Conservation (phyloP, 2,888 invertebrate species). For the Nematopogon swammerdamellus region DNA sequence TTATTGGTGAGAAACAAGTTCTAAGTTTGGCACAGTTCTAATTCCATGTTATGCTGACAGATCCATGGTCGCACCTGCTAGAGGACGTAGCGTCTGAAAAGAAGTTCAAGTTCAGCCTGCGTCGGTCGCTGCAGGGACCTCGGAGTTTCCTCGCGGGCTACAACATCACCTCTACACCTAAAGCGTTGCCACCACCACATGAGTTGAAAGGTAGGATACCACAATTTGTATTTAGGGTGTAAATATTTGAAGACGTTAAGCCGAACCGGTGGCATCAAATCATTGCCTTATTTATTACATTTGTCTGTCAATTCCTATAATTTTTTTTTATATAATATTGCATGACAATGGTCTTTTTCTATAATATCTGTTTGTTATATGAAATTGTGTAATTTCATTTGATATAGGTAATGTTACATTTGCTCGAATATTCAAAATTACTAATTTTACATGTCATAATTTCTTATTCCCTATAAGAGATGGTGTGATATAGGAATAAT, state of each 20-base stretch:
- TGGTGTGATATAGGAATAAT: too few species aligned
- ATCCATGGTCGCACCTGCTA: constrained; percentile 55
- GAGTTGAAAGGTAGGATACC: constrained; percentile 49
- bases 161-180: constrained; percentile 34
- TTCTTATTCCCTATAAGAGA: too few species aligned
- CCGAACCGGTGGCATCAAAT: background rate
- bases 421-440: too few species aligned
- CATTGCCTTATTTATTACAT: background rate
- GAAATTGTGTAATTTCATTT: too few species aligned
- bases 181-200: constrained; percentile 23
- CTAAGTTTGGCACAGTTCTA: too few species aligned
- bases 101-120: constrained; percentile 42
- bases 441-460: too few species aligned
- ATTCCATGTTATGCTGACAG: constrained; percentile 22
- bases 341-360: too few species aligned
- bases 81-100: constrained; percentile 45
- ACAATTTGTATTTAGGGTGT: constrained; percentile 15
- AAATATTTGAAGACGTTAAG: background rate
- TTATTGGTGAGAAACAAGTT: too few species aligned
- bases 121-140: constrained; percentile 21
- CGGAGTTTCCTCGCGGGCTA: constrained; percentile 33
- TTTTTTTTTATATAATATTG: background rate
- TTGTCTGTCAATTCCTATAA: constrained; percentile 1
- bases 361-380: too few species aligned
- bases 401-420: too few species aligned